Evolutionary conservation across 1,140 invertebrate genomes (phyloP).

Genomic region (Drosophila asahinai): DNA sequence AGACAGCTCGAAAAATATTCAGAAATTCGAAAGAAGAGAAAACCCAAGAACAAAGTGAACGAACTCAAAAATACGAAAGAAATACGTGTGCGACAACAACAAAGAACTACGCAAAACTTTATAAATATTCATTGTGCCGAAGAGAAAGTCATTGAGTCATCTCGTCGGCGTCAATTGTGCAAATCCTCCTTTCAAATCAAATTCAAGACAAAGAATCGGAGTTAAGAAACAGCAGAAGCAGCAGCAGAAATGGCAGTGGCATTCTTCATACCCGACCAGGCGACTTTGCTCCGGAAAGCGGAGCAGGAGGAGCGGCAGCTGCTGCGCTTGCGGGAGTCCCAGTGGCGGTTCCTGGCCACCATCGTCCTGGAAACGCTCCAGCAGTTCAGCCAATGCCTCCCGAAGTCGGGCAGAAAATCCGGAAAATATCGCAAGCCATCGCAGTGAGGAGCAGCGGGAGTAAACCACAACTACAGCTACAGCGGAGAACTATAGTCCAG

Average conservation of each 20-base stretch:
- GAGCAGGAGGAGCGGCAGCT: constrained; percentile 73
- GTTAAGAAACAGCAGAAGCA: constrained; percentile 15
- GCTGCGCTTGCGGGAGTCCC: constrained; percentile 63
- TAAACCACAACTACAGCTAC: constrained; percentile 17
- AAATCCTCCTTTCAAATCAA: constrained; percentile 43
- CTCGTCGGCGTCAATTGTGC: constrained; percentile 67
- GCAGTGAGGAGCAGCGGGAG: constrained; percentile 45
- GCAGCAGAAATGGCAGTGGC: constrained; percentile 72
- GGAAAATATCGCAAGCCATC: constrained; percentile 74
- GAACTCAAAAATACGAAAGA: constrained; percentile 52
- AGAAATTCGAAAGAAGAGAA: constrained; percentile 9
- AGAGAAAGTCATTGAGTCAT: constrained; percentile 79
- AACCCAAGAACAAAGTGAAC: constrained; percentile 65
- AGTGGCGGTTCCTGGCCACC: constrained; percentile 74
- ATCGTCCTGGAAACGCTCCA: constrained; percentile 66
- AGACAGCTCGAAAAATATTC: constrained; percentile 14
- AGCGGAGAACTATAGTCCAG: constrained; percentile 35
- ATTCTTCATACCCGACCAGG: constrained; percentile 79
- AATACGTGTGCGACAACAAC: constrained; percentile 50
- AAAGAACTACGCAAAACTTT: constrained; percentile 55
- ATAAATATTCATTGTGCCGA: constrained; percentile 73
- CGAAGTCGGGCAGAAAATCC: constrained; percentile 61
- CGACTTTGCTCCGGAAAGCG: constrained; percentile 65
- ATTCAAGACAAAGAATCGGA: constrained; percentile 40
- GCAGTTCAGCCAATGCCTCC: constrained; percentile 62